Evolutionary conservation across 2,888 invertebrate genomes (phyloP), one percentile per base, ranked within the genome.

Genomic region (Cremastobaeus sp.): DNA sequence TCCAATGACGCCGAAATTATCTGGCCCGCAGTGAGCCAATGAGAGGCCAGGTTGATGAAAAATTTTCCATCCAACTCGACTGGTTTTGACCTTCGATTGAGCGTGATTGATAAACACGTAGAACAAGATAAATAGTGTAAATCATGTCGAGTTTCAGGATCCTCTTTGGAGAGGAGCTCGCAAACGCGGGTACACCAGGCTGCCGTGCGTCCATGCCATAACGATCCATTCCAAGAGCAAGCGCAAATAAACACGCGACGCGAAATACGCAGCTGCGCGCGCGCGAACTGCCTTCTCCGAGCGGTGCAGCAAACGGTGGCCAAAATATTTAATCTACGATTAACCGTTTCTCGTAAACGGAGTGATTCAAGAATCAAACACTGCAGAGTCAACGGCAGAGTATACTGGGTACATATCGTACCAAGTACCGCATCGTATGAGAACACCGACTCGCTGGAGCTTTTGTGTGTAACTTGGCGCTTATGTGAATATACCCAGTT

Each of bases 321-420:
- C 81, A 86, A 87, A 87, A 86, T 86, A 86, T 86, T 87, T 85
- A 83, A 84, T 81, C 84, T 84, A 76, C 84, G 86, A 86, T 86
- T 87, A 86, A 84, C 77, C 82, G 76, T 82, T 81, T 80, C 81
- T 77, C 81, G 83, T 82, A 83, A 81, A 83, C 81, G 80, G 81
- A 84, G 83, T 85, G 85, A 86, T 86, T 87, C 86, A 86, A 85
- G 85, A 86, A 86, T 85, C 86, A 86, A 87, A 87, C 86, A 87
- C 78, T 81, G 79, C 79, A 85, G 83, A 87, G 85, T 86, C 86
- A 86, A 86, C 82, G 80, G 79, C 73, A 79, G 81, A 82, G 81
- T 86, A 84, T 83, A 83, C 84, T 84, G 78, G 81, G 83, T 86
- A 86, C 85, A 86, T 84, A 86, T 83, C 84, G 82, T 82, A 83